These are phyloP conservation scores for Xiphophorus couchianus DNA, from an alignment of 2,113 vertebrate genomes.

Conservation along the genomic window DNA sequence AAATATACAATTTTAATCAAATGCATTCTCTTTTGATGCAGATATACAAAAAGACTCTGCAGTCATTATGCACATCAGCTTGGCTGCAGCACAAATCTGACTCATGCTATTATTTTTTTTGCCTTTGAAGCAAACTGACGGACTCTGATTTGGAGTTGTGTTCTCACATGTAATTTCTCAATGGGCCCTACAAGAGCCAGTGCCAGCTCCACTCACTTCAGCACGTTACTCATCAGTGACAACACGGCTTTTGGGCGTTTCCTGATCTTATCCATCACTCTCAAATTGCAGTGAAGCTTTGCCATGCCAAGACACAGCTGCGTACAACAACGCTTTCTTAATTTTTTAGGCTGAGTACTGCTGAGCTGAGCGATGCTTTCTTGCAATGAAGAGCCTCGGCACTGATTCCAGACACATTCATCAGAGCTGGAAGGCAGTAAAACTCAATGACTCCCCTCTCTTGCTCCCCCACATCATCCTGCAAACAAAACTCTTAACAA, in stretches of 20 bases:
- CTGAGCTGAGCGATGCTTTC: constrained; percentile 30
- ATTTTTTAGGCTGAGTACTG: constrained; percentile 30
- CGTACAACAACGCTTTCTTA: constrained; percentile 49
- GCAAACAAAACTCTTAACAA: constrained; percentile 16
- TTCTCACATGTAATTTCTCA: constrained; percentile 58
- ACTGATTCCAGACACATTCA: constrained; percentile 55
- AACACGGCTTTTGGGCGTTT: constrained; percentile 59
- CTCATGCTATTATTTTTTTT: background rate
- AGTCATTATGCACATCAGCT: background rate
- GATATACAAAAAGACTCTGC: background rate
- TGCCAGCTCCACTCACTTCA: constrained; percentile 66
- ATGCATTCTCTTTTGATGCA: background rate
- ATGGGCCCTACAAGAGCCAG: constrained; percentile 30
- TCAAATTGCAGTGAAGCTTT: constrained; percentile 48
- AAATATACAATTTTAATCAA: constrained; percentile 11
- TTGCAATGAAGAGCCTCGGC: constrained; percentile 46
- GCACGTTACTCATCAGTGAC: constrained; percentile 54
- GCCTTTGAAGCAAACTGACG: constrained; percentile 11
- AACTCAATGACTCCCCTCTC: constrained; percentile 6
- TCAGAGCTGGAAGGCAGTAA: constrained; percentile 34
- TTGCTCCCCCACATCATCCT: constrained; percentile 14
- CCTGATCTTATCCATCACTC: constrained; percentile 56
- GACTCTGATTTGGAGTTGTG: constrained; percentile 23
- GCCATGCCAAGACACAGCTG: constrained; percentile 55
- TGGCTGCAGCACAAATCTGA: background rate